phyloP scores from a whole-genome alignment of 2,113 vertebrate species.

The Eolophus roseicapilla region DNA sequence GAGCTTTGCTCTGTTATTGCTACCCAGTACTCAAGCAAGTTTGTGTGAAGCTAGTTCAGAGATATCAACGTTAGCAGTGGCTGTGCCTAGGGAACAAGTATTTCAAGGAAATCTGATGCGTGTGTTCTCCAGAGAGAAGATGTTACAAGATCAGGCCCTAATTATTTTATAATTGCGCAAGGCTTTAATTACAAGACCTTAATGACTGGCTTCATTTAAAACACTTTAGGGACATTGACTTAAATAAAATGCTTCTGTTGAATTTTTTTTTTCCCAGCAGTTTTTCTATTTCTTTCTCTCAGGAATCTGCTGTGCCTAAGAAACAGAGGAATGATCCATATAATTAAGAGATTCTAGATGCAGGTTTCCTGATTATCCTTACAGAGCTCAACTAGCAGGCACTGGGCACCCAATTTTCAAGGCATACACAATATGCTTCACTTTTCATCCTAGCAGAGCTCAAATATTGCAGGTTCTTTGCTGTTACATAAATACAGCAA shows the following conservation, averaged over 20 bases:
- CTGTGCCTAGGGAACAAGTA: neutral
- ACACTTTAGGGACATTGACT: neutral
- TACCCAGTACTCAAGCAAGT: neutral
- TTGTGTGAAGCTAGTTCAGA: neutral
- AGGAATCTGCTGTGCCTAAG: neutral
- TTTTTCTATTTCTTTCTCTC: neutral
- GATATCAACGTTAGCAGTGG: neutral
- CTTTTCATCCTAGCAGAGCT: neutral
- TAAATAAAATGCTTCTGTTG: conserved; percentile 25
- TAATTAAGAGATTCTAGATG: neutral
- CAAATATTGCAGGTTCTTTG: neutral
- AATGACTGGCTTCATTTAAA: conserved; percentile 10
- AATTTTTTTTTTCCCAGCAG: conserved; percentile 1
- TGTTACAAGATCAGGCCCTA: neutral
- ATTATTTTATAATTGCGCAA: conserved; percentile 39
- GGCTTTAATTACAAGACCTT: conserved; percentile 19
- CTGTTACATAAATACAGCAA: neutral
- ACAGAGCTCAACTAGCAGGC: neutral
- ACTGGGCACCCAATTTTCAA: neutral
- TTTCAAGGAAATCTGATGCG: neutral
- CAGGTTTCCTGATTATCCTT: neutral
- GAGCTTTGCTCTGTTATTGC: neutral
- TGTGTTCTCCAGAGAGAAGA: neutral
- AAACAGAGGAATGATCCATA: neutral
- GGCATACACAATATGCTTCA: neutral